Base-by-base conservation (phyloP, 2,888 invertebrate genomes). In the Drosophila mulleri region DNA sequence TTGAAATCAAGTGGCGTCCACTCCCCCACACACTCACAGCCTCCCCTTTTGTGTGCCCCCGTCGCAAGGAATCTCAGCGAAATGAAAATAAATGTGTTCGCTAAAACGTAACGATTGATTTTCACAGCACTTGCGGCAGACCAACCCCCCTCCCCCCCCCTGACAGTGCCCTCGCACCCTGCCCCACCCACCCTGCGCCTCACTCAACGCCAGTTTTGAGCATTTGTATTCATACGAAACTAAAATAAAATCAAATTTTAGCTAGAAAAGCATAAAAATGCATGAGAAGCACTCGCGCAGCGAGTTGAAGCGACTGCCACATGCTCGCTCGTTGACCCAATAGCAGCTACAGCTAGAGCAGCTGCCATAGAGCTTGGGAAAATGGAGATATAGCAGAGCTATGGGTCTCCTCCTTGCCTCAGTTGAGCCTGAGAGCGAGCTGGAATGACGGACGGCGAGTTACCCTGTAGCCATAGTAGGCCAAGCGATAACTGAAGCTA, bases 91-190 rank as follows among this genome's bases (percentile, higher is more conserved):
- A 92, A 92, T 92, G 91, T 78, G 80, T 86, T 83, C 82, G 87
- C 90, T 91, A 88, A 91, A 91, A 88, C 80, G 89, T 88, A 82
- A 80, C 92, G 92, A 92, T 92, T 92, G 92, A 92, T 92, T 92
- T 91, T 89, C 74, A 63, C 73, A 76, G 52, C 54, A 78, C 65
- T 64, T 42, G 32, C 56, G 35, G 32, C 39, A 44, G 50, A 18
- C 29, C 7, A 2, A 29, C 29, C 2, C 29, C 7, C 5, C 29
- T 1, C 7, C 29, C 29, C 7, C 18, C 26, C 64, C 64, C 32
- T 26, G 26, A 26, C 26, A 26, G 26, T 26, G 14, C 18, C 35
- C 9, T 3, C 12, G 9, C 16, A 26, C 16, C 26, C 20, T 18
- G 20, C 7, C 2, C n/a, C 32, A 12, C 4, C 14, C 20, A 11